Conservation (phyloP, 2,888 invertebrate genomes). For the Halictus quadricinctus region DNA sequence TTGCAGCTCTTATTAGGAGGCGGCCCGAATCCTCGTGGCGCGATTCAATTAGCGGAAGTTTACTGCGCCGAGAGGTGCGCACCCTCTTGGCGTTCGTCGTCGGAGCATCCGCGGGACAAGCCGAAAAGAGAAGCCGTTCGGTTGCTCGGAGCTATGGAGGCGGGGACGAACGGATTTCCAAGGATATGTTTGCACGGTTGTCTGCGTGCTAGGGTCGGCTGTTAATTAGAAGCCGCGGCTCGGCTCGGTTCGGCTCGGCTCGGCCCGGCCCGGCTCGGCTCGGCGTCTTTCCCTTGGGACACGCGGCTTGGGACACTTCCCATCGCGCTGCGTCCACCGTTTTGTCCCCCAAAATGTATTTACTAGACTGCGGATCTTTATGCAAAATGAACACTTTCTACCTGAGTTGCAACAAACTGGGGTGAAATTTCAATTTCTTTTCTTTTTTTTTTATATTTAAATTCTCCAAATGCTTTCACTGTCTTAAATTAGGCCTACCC, state of each 20-base stretch:
- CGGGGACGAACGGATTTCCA: background rate
- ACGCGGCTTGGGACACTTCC: background rate
- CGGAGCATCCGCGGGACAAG: background rate
- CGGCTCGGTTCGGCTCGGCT: background rate
- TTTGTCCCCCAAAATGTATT: background rate
- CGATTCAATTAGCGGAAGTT: conserved; percentile 65
- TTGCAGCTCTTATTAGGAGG: conserved; percentile 63
- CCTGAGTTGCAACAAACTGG: too few relatives aligned
- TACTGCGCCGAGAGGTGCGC: conserved; percentile 27
- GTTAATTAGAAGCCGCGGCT: conserved; percentile 6
- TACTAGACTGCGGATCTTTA: too few relatives aligned
- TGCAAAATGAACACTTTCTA: too few relatives aligned
- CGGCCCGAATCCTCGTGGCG: conserved; percentile 19
- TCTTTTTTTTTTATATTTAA: too few relatives aligned
- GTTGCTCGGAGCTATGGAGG: background rate
- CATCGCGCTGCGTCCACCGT: background rate
- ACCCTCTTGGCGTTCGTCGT: background rate
- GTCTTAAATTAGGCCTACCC: too few relatives aligned
- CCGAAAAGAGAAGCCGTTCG: background rate
- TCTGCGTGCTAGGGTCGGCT: background rate
- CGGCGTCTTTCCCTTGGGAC: background rate
- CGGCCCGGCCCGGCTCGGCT: background rate
- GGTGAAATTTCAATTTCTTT: too few relatives aligned
- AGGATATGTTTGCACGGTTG: conserved; percentile 8
- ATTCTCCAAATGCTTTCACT: too few relatives aligned